These are phyloP conservation scores for Coenobita brevimanus DNA, from an alignment of 1,140 invertebrate species.

Conservation along the genomic window DNA sequence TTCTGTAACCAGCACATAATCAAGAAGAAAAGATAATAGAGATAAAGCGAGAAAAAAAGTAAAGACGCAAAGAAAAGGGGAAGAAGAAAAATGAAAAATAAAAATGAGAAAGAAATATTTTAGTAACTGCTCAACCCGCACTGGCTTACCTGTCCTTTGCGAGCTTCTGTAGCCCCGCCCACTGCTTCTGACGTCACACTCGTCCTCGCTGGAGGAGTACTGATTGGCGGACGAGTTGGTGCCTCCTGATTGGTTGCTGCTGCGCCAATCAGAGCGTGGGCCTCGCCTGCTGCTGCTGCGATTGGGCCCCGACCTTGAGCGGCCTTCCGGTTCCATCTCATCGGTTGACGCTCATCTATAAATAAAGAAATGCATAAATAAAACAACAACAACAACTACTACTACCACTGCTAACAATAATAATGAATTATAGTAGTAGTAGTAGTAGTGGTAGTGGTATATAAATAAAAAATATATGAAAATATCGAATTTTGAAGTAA, in stretches of 20 bases:
- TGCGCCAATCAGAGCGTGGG: constrained; percentile 59
- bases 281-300: constrained; percentile 55
- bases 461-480: no score
- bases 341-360: no score
- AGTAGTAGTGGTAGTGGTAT: no score
- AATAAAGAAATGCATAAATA: no score
- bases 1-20: no score
- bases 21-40: no score
- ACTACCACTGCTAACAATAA: no score
- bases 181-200: constrained; percentile 51
- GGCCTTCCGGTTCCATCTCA: constrained; percentile 60
- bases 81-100: background rate
- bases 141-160: constrained; percentile 53
- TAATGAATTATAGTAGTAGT: no score
- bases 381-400: no score
- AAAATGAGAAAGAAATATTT: background rate
- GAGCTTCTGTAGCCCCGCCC: constrained; percentile 41
- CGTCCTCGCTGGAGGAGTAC: constrained; percentile 58
- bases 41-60: no score
- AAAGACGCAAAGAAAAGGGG: no score
- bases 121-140: background rate
- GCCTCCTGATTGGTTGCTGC: constrained; percentile 60
- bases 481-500: no score
- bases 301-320: constrained; percentile 53
- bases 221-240: constrained; percentile 56